A percentile compares a stretch with the other conserved stretches of the same genome.
Evolutionary conservation across 92 coral and sea anemone genomes (phyloP).

Genomic region (Anthopleura xanthogrammica): DNA sequence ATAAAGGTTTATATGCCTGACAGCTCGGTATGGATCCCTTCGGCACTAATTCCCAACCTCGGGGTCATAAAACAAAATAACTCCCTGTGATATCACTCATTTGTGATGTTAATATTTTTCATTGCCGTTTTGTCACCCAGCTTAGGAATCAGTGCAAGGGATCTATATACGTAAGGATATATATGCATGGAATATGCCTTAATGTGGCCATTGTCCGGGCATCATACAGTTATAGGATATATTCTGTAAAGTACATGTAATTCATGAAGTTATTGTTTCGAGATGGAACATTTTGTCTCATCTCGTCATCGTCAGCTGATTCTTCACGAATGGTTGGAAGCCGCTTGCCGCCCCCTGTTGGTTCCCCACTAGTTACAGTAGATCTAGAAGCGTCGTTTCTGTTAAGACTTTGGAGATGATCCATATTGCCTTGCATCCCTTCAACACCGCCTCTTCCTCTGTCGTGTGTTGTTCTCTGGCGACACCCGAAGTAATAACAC

Average conservation of each 20-base stretch:
- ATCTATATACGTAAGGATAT: too few species aligned
- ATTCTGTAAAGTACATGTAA: neutral
- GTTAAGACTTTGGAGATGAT: neutral
- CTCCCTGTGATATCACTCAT: too few species aligned
- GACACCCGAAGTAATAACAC: slow-evolving; percentile 32
- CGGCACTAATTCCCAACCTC: too few species aligned
- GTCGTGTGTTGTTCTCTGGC: slow-evolving; percentile 1
- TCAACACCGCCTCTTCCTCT: neutral
- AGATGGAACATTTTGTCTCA: neutral
- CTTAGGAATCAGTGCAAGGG: too few species aligned
- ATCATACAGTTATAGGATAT: neutral
- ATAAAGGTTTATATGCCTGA: too few species aligned
- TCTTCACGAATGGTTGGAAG: slow-evolving; percentile 12
- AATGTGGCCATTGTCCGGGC: too few species aligned
- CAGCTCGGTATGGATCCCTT: too few species aligned
- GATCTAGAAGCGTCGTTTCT: neutral
- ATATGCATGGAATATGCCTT: too few species aligned
- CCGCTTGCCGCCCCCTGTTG: neutral
- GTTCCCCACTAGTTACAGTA: neutral
- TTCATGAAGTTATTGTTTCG: neutral
- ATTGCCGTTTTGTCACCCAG: too few species aligned
- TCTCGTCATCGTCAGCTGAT: slow-evolving; percentile 4
- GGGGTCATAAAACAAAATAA: too few species aligned
- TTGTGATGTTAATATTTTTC: too few species aligned
- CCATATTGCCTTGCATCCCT: neutral